phyloP scores from a whole-genome alignment of 2,888 invertebrate species.

The Apodemia zela region DNA sequence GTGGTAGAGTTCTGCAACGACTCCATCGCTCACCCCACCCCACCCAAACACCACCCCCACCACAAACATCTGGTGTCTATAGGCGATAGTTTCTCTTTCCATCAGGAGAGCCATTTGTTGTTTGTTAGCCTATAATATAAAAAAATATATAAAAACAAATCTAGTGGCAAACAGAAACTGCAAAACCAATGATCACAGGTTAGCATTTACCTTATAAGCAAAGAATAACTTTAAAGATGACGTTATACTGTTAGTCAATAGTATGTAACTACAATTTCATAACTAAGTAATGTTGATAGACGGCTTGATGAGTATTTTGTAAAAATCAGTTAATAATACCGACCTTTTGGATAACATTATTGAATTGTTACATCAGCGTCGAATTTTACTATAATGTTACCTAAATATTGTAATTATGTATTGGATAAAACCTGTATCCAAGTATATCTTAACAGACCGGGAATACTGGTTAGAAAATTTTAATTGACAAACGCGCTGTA shows the following conservation, averaged over 20 bases:
- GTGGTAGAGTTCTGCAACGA: too few species aligned
- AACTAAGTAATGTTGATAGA: not conserved
- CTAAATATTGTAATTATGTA: slow-evolving; percentile 8
- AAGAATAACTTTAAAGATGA: slow-evolving; percentile 8
- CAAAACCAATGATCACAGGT: not conserved
- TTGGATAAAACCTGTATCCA: not conserved
- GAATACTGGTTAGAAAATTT: too few species aligned
- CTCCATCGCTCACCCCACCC: too few species aligned
- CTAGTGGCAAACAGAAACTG: too few species aligned
- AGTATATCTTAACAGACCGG: too few species aligned
- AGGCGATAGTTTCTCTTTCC: too few species aligned
- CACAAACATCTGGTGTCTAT: too few species aligned
- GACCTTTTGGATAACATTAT: not conserved
- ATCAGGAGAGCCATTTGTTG: too few species aligned
- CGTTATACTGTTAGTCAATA: slow-evolving; percentile 1
- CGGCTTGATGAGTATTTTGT: slow-evolving; percentile 6
- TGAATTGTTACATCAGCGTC: not conserved
- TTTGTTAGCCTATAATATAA: too few species aligned
- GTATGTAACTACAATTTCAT: not conserved
- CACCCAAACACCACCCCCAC: too few species aligned
- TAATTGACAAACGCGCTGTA: too few species aligned
- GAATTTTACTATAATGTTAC: not conserved
- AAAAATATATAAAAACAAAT: too few species aligned
- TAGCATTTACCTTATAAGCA: slow-evolving; percentile 2
- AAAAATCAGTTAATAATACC: slow-evolving; percentile 10